Conservation (phyloP, 1,140 invertebrate genomes). For the Oryctes rhinoceros region DNA sequence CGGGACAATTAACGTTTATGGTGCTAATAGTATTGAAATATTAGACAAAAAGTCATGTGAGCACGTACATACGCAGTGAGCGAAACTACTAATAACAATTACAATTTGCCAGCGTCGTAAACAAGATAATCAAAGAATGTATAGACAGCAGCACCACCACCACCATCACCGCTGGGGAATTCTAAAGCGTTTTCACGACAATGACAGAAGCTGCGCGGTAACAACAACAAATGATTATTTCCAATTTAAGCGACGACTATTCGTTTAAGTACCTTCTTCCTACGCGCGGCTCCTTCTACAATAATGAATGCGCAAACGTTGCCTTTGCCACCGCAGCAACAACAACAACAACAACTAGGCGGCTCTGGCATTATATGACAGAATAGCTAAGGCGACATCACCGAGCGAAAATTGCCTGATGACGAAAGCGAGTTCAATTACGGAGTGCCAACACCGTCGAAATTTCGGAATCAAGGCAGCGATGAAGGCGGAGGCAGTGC, state of each 20-base stretch:
- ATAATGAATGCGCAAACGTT: slow-evolving; percentile 15
- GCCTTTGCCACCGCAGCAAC: not conserved
- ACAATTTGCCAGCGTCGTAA: not conserved
- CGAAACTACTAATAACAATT: not conserved
- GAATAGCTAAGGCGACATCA: not conserved
- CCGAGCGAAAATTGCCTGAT: not conserved
- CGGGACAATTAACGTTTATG: too few relatives aligned
- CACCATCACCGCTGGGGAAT: not conserved
- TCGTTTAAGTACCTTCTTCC: slow-evolving; percentile 15
- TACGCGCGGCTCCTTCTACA: slow-evolving; percentile 16
- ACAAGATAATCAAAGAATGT: not conserved
- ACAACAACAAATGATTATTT: slow-evolving; percentile 22
- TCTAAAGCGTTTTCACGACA: slow-evolving; percentile 18
- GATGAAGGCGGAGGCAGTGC: not conserved
- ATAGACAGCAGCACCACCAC: too few relatives aligned
- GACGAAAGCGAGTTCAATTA: slow-evolving; percentile 21
- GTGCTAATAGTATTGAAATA: too few relatives aligned
- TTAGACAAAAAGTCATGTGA: too few relatives aligned
- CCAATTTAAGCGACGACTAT: slow-evolving; percentile 14
- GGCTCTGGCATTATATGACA: not conserved
- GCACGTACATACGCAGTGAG: not conserved
- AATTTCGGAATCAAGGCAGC: not conserved
- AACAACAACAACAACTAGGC: not conserved
- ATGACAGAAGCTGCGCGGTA: not conserved
- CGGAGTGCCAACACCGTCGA: not conserved